Conservation (phyloP, 64 coral and sea anemone species). For the Cladopsammia gracilis region DNA sequence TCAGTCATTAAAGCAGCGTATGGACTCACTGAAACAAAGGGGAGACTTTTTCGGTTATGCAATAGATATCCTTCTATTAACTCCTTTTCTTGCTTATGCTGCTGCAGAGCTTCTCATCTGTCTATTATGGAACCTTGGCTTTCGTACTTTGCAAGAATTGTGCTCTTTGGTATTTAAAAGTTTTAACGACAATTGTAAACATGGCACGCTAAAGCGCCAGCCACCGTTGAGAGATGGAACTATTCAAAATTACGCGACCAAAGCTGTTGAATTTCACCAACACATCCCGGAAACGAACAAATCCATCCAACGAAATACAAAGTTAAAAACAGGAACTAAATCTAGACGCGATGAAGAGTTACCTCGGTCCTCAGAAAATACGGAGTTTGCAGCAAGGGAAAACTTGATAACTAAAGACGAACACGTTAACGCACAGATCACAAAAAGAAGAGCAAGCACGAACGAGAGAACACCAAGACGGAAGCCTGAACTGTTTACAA, state of each 20-base stretch:
- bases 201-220: not conserved
- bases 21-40: not conserved
- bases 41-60: not conserved
- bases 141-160: not conserved
- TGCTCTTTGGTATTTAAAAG: not conserved
- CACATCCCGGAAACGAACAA: not conserved
- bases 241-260: not conserved
- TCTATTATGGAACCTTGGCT: not conserved
- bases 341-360: not conserved
- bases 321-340: not conserved
- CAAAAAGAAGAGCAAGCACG: not conserved
- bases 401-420: not conserved
- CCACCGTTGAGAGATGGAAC: not conserved
- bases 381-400: not conserved
- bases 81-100: constrained; percentile 11
- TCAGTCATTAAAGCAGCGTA: not conserved
- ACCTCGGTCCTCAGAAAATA: not conserved
- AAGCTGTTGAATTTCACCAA: not conserved
- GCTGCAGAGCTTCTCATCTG: not conserved
- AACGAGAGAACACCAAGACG: not conserved
- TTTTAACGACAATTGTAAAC: not conserved
- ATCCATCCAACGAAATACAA: not conserved
- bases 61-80: not conserved
- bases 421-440: not conserved
- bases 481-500: not conserved